Percentiles rank a stretch among this genome's conserved stretches.
Conservation (phyloP, 2,113 vertebrate species). For the Tor tambroides region DNA sequence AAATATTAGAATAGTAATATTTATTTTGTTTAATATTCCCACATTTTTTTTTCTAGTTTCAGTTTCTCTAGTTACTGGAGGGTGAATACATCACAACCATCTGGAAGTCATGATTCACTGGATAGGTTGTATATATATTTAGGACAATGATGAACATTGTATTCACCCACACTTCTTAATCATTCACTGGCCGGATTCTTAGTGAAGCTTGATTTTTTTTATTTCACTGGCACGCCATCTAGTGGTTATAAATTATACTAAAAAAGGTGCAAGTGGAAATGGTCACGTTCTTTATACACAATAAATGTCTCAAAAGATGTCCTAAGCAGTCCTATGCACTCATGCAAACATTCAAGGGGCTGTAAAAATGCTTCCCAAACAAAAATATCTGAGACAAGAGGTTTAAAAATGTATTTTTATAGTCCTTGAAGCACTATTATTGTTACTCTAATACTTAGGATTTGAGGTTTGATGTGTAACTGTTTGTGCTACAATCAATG, state of each 20-base stretch:
- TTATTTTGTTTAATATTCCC: not conserved
- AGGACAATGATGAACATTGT: not conserved
- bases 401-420: too few species aligned
- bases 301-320: not conserved
- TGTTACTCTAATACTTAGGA: not conserved
- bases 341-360: not conserved
- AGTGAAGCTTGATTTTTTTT: not conserved
- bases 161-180: not conserved
- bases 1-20: not conserved
- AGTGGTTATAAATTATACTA: conserved; percentile 42
- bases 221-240: conserved; percentile 60
- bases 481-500: not conserved
- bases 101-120: not conserved
- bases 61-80: not conserved
- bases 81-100: not conserved
- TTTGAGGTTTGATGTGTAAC: not conserved
- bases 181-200: not conserved
- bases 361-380: not conserved
- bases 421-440: not conserved
- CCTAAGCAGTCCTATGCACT: not conserved
- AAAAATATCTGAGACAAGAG: not conserved
- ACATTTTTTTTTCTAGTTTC: too few species aligned
- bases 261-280: not conserved
- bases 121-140: not conserved
- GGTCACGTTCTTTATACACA: not conserved